Percentiles rank a stretch among this genome's conserved stretches.
phyloP scores from a whole-genome alignment of 35 echinoderm and acorn worm genomes.

The Chiridota heheva region DNA sequence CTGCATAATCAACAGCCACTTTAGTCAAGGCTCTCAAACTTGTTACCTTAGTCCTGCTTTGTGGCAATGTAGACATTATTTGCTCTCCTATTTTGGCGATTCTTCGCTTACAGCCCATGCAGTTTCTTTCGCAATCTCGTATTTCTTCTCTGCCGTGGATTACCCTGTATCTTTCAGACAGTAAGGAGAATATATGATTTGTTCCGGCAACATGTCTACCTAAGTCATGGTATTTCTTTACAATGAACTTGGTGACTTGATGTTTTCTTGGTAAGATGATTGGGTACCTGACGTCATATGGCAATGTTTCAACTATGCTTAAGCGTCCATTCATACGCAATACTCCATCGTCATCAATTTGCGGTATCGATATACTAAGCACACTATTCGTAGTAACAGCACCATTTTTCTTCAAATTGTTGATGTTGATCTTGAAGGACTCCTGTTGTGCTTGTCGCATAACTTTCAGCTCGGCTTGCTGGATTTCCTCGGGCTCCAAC shows the following conservation, averaged over 20 bases:
- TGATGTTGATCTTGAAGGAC: background rate
- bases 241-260: conserved; percentile 21
- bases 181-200: conserved; percentile 20
- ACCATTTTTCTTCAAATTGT: background rate
- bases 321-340: conserved; percentile 20
- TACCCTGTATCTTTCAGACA: background rate
- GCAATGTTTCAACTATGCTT: conserved; percentile 38
- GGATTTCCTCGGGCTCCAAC: background rate
- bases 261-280: conserved; percentile 34
- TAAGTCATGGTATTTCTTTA: conserved; percentile 21
- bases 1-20: too few species aligned
- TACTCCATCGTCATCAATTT: conserved; percentile 16
- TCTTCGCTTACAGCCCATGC: conserved; percentile 31
- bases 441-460: conserved; percentile 10
- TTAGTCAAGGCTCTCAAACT: too few species aligned
- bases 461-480: background rate
- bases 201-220: background rate
- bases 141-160: conserved; percentile 12
- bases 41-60: background rate
- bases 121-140: conserved; percentile 23
- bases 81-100: conserved; percentile 13
- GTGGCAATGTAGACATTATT: conserved; percentile 7
- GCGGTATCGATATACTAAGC: background rate
- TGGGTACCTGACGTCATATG: conserved; percentile 37
- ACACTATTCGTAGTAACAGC: conserved; percentile 10